phyloP scores from a whole-genome alignment of 1,140 invertebrate species.

The Zaprionus ornatus region DNA sequence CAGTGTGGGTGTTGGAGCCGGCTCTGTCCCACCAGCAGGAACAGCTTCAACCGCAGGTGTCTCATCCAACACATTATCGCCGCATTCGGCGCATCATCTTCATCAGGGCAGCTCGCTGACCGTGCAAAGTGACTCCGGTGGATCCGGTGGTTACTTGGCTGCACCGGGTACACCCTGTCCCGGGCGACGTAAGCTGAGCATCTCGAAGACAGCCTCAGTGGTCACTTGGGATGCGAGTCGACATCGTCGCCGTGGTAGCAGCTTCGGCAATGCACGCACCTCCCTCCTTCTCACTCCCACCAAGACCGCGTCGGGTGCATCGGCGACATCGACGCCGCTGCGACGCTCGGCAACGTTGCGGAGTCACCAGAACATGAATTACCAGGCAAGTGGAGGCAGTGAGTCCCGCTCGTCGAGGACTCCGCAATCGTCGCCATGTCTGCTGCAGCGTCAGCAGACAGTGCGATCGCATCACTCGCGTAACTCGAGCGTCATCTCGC shows the following conservation, averaged over 20 bases:
- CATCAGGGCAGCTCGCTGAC: constrained; percentile 39
- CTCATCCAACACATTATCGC: constrained; percentile 47
- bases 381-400: constrained; percentile 52
- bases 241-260: constrained; percentile 85
- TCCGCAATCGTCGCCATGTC: constrained; percentile 84
- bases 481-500: constrained; percentile 91
- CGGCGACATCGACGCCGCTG: constrained; percentile 84
- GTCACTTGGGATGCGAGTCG: constrained; percentile 87
- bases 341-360: constrained; percentile 86
- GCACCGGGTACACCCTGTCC: constrained; percentile 70
- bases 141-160: constrained; percentile 39
- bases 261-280: constrained; percentile 86
- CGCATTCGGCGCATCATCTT: constrained; percentile 50
- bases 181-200: constrained; percentile 70
- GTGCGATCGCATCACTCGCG: constrained; percentile 88
- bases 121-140: constrained; percentile 28
- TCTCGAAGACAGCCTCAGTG: constrained; percentile 83
- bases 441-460: constrained; percentile 83
- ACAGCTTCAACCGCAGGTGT: constrained; percentile 4
- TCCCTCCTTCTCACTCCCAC: constrained; percentile 83
- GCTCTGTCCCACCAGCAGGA: background rate
- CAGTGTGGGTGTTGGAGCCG: constrained; percentile 40
- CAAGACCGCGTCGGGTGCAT: constrained; percentile 68
- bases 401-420: constrained; percentile 49
- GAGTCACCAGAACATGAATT: constrained; percentile 85